phyloP scores from a whole-genome alignment of 2,113 vertebrate species.

The Xenopus tropicalis region UCB_Xtro_10.0 CM004451.2:34381501-34382000 shows the following conservation, averaged over 20 bases:
- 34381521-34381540: conserved; percentile 67
- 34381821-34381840: too few species aligned
- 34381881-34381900: neutral
- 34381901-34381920: conserved; percentile 19
- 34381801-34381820: too few species aligned
- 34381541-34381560: conserved; percentile 59
- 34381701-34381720: too few species aligned
- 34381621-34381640: too few species aligned
- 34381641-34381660: too few species aligned
- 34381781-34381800: too few species aligned
- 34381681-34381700: too few species aligned
- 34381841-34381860: neutral
- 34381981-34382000: conserved; percentile 15
- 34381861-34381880: conserved; percentile 23
- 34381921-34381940: neutral
- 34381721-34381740: too few species aligned
- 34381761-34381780: too few species aligned
- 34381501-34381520: conserved; percentile 84
- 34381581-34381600: conserved; percentile 70
- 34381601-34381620: conserved; percentile 78
- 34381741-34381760: too few species aligned
- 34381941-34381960: neutral
- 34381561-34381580: conserved; percentile 60
- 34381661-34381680: too few species aligned
- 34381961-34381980: neutral